Conservation (phyloP, 2,888 invertebrate genomes). For the Trisateles emortualis region DNA sequence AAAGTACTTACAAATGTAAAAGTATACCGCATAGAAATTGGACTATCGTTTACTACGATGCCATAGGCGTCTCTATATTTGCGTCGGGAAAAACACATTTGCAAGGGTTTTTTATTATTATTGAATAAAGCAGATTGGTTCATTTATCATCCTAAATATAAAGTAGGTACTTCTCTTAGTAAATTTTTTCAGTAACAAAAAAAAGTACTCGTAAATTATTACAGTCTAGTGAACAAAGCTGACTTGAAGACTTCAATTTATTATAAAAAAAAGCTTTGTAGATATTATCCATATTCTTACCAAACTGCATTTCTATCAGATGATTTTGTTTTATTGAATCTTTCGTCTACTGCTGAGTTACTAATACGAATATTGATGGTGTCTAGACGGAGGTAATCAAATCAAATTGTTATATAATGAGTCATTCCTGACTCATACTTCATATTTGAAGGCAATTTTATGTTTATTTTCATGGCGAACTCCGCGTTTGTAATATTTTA, state of each 20-base stretch:
- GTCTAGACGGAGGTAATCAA: slow-evolving; percentile 34
- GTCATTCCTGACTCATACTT: neutral
- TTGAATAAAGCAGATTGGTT: neutral
- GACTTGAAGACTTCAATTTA: neutral
- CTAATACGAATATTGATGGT: slow-evolving; percentile 15
- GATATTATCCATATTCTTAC: neutral
- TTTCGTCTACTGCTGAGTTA: neutral
- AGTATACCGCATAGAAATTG: too few species aligned
- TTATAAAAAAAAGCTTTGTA: slow-evolving; percentile 1
- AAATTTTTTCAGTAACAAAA: neutral
- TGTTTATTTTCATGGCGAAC: too few species aligned
- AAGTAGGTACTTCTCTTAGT: neutral
- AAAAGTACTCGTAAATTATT: slow-evolving; percentile 2
- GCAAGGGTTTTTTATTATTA: neutral
- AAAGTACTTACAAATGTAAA: too few species aligned
- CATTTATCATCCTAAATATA: neutral
- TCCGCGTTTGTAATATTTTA: too few species aligned
- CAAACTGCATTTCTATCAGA: neutral
- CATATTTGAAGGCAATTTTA: neutral
- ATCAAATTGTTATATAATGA: slow-evolving; percentile 12
- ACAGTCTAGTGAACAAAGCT: slow-evolving; percentile 3
- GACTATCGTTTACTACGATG: too few species aligned
- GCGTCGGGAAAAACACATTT: too few species aligned
- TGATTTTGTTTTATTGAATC: slow-evolving; percentile 9
- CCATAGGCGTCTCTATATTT: too few species aligned